A percentile compares a stretch with the other conserved stretches of the same genome.
Evolutionary conservation across 2,797 vertebrate genomes (phyloP).

Genomic region (Chaetophractus vellerosus): DNA sequence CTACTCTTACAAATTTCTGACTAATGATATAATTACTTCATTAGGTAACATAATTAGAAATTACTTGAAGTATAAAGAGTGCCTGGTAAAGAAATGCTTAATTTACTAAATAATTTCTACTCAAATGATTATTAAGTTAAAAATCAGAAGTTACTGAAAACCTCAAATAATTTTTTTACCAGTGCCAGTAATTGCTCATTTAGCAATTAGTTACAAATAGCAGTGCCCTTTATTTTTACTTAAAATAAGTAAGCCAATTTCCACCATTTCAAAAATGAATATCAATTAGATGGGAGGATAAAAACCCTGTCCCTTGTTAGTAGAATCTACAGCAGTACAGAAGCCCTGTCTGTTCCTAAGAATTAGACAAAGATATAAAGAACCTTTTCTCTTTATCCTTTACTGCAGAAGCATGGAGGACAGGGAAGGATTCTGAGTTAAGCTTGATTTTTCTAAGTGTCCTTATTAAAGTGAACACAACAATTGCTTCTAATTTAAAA

Average conservation of each 20-base stretch:
- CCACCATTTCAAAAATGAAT: constrained; percentile 72
- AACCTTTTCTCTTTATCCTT: not conserved
- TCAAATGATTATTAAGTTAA: constrained; percentile 84
- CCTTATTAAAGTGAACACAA: not conserved
- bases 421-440: not conserved
- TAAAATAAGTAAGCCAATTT: constrained; percentile 80
- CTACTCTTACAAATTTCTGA: constrained; percentile 73
- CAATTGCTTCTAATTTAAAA: not conserved
- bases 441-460: not conserved
- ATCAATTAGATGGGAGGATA: constrained; percentile 71
- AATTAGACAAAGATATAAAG: constrained; percentile 41
- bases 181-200: constrained; percentile 82
- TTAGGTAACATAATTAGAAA: constrained; percentile 84
- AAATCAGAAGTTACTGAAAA: constrained; percentile 84
- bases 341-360: constrained; percentile 11
- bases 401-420: not conserved
- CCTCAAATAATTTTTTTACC: constrained; percentile 75
- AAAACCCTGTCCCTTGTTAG: constrained; percentile 50
- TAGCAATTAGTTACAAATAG: constrained; percentile 83
- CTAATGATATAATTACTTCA: constrained; percentile 85
- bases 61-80: constrained; percentile 82
- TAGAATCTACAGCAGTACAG: not conserved
- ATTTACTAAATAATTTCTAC: constrained; percentile 85
- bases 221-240: constrained; percentile 83
- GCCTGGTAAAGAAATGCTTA: constrained; percentile 83